These are phyloP conservation scores for Rotaria socialis DNA, from an alignment of 2,888 invertebrate species.

Conservation along the genomic window DNA sequence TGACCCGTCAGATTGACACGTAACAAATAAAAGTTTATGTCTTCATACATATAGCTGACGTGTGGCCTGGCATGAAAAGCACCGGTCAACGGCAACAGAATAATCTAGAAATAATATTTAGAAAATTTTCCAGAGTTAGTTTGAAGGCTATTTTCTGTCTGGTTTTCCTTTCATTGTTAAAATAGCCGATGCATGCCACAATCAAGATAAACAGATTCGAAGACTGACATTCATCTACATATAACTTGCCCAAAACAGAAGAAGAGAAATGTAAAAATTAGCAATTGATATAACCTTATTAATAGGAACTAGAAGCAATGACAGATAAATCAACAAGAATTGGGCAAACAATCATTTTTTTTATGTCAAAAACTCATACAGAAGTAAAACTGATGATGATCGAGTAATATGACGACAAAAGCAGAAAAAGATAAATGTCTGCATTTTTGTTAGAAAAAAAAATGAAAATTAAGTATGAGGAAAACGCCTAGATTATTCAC, in stretches of 20 bases:
- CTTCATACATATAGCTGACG: constrained; percentile 22
- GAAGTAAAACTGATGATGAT: not conserved
- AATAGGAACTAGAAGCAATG: no score
- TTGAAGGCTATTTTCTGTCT: no score
- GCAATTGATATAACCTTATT: not conserved
- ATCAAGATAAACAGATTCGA: not conserved
- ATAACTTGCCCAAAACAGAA: not conserved
- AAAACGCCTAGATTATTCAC: not conserved
- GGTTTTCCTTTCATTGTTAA: no score
- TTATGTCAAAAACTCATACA: not conserved
- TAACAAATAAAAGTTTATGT: not conserved
- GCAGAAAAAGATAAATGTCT: not conserved
- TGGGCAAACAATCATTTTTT: not conserved
- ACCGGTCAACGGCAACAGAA: not conserved
- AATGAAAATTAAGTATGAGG: not conserved
- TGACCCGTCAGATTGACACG: not conserved
- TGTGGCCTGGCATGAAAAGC: constrained; percentile 9
- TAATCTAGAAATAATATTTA: not conserved
- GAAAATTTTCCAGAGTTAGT: no score
- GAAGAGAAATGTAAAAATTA: not conserved
- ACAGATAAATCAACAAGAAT: not conserved
- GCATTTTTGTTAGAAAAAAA: not conserved
- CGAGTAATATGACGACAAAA: not conserved
- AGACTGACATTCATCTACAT: not conserved
- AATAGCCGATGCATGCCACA: no score